A percentile compares a stretch with the other conserved stretches of the same genome.
These are phyloP conservation scores for Polydrusus tereticollis DNA, from an alignment of 2,888 invertebrate genomes.

Conservation along the genomic window DNA sequence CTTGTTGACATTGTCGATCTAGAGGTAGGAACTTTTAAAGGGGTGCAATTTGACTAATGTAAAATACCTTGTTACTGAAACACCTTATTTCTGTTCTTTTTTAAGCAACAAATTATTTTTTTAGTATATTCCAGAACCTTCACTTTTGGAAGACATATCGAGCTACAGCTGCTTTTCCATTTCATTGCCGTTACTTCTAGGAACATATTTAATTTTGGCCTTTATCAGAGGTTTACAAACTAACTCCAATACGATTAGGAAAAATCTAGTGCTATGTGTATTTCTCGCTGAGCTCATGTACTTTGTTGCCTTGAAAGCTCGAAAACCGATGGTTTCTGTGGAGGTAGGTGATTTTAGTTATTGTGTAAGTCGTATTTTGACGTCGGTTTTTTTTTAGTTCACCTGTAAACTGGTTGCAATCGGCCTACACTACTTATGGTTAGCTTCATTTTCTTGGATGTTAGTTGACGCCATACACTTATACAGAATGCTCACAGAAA, in stretches of 20 bases:
- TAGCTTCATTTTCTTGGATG: slow-evolving; percentile 91
- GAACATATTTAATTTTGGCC: slow-evolving; percentile 85
- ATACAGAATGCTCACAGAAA: slow-evolving; percentile 93
- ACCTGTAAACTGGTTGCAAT: slow-evolving; percentile 92
- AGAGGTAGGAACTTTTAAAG: slow-evolving; percentile 72
- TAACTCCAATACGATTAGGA: slow-evolving; percentile 94
- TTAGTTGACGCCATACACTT: slow-evolving; percentile 93
- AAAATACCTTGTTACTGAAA: background rate
- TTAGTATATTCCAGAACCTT: slow-evolving; percentile 88
- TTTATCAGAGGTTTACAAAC: slow-evolving; percentile 85
- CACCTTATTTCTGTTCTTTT: background rate
- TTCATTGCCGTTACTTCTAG: slow-evolving; percentile 83
- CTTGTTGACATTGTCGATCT: slow-evolving; percentile 91
- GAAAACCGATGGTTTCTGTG: slow-evolving; percentile 83
- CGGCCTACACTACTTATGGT: slow-evolving; percentile 93
- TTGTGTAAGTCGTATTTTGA: background rate
- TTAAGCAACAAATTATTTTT: slow-evolving; percentile 41
- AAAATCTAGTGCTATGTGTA: slow-evolving; percentile 92
- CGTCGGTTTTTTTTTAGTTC: slow-evolving; percentile 70
- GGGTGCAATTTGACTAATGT: background rate
- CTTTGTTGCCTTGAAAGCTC: slow-evolving; percentile 87
- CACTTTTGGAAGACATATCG: slow-evolving; percentile 85
- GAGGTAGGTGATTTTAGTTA: slow-evolving; percentile 72
- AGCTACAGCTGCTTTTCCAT: slow-evolving; percentile 91
- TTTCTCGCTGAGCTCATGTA: slow-evolving; percentile 89